Conservation (phyloP, 2,113 vertebrate genomes). For the Pelobates fuscus region DNA sequence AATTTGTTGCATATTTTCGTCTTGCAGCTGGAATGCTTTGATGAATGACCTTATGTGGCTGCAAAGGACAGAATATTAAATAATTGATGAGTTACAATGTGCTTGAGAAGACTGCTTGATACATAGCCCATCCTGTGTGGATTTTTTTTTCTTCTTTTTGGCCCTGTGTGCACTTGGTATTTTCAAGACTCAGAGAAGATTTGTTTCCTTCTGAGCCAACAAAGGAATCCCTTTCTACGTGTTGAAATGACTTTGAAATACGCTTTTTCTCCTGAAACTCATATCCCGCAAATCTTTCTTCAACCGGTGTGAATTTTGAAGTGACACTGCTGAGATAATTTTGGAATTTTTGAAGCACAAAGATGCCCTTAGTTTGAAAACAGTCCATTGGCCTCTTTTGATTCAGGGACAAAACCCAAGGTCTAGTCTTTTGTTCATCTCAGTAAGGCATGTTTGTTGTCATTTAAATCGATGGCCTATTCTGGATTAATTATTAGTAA, state of each 20-base stretch:
- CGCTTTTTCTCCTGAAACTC: slow-evolving; percentile 44
- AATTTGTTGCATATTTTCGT: slow-evolving; percentile 26
- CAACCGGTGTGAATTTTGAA: slow-evolving; percentile 38
- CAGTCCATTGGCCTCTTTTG: slow-evolving; percentile 39
- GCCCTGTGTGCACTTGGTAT: slow-evolving; percentile 42
- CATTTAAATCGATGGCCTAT: slow-evolving; percentile 41
- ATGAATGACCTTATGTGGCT: slow-evolving; percentile 47
- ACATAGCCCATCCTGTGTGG: slow-evolving; percentile 40
- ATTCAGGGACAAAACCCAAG: slow-evolving; percentile 36
- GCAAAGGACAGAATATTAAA: slow-evolving; percentile 51
- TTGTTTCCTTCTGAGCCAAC: slow-evolving; percentile 32
- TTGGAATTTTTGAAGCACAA: slow-evolving; percentile 48
- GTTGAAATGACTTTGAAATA: slow-evolving; percentile 48
- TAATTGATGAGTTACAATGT: slow-evolving; percentile 49
- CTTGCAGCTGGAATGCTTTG: slow-evolving; percentile 34
- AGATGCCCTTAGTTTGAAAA: slow-evolving; percentile 43
- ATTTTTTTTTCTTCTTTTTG: slow-evolving; percentile 26
- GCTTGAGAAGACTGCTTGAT: slow-evolving; percentile 42
- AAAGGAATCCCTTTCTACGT: slow-evolving; percentile 39
- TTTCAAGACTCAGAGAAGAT: slow-evolving; percentile 17
- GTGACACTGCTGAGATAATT: slow-evolving; percentile 49
- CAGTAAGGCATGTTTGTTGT: slow-evolving; percentile 41
- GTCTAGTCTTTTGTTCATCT: slow-evolving; percentile 36
- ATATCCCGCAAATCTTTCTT: slow-evolving; percentile 43
- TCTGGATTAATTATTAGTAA: slow-evolving; percentile 41